These are phyloP conservation scores for Manis pentadactyla DNA, from an alignment of 2,797 vertebrate species.

Conservation along the genomic window DNA sequence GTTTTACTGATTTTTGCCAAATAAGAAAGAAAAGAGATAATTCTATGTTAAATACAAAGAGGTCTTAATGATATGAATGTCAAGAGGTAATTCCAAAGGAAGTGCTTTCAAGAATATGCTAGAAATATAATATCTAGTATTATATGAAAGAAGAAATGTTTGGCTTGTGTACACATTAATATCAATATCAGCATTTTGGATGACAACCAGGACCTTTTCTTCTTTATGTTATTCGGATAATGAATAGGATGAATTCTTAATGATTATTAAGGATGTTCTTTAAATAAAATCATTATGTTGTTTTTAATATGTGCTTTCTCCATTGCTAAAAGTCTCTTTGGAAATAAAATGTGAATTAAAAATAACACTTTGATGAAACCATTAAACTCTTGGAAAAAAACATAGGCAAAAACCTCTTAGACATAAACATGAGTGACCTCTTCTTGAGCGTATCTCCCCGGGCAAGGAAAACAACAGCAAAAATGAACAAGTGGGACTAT, in stretches of 20 bases:
- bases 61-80: neutral
- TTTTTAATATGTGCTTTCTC: neutral
- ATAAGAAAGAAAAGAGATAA: neutral
- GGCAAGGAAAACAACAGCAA: too few relatives aligned
- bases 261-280: neutral
- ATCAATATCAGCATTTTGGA: neutral
- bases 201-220: neutral
- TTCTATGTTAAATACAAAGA: neutral
- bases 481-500: too few relatives aligned
- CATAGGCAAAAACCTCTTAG: too few relatives aligned
- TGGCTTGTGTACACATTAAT: neutral
- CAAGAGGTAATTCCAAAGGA: neutral
- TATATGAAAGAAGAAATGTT: neutral
- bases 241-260: neutral
- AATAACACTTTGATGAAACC: neutral
- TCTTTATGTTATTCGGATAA: neutral
- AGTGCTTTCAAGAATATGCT: neutral
- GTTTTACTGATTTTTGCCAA: neutral
- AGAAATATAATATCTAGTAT: neutral
- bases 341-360: neutral
- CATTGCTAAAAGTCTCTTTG: neutral
- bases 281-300: neutral
- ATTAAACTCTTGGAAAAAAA: too few relatives aligned
- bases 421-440: too few relatives aligned
- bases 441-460: too few relatives aligned